Evolutionary conservation across 2,888 invertebrate species (phyloP), one percentile per base, ranked within the genome.

Genomic region (Anticlea derivata): DNA sequence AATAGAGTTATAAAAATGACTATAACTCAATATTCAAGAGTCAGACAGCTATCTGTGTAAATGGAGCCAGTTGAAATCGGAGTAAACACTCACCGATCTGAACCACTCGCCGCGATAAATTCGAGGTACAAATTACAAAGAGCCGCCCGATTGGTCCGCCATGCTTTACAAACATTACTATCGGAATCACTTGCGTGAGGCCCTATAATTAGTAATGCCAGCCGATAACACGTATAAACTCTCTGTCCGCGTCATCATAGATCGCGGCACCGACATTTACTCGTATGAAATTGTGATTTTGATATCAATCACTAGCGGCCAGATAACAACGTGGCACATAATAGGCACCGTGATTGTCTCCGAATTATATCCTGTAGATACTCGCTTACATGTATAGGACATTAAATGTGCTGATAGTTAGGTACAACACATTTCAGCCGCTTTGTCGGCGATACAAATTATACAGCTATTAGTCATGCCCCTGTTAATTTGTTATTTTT

Each of bases 151-250:
- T 72, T 70, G 61, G 64, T 48, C 66, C 60, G 66, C 66, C 70
- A 73, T 71, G 67, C 70, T 70, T 72, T 71, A 73, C 70, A 71
- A 73, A 74, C 68, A 72, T 50, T 66, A 62, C 73, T 80, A 80
- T 80, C 80, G 63, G 56, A 50, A 52, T 55, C 48, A 57, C 55
- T 70, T 71, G 83, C 86, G 84, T 88, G 87, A 72, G 70, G 73
- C 73, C 69, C 69, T 66, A 82, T 83, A 85, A 87, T 88, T 86
- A 88, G 84, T 79, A 73, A 78, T 78, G 75, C 70, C 61, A 63
- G 55, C 62, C 73, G 80, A 83, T 80, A 80, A 80, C 73, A 70
- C 66, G 66, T 70, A 68, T 65, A 66, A 67, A 30, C 63, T 65
- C 63, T 62, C 33, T 17, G 34, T 26, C 63, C 55, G 66, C 76